A percentile compares a stretch with the other conserved stretches of the same genome.
Evolutionary conservation across 1,140 invertebrate genomes (phyloP).

Genomic region (Eriocheir sinensis): DNA sequence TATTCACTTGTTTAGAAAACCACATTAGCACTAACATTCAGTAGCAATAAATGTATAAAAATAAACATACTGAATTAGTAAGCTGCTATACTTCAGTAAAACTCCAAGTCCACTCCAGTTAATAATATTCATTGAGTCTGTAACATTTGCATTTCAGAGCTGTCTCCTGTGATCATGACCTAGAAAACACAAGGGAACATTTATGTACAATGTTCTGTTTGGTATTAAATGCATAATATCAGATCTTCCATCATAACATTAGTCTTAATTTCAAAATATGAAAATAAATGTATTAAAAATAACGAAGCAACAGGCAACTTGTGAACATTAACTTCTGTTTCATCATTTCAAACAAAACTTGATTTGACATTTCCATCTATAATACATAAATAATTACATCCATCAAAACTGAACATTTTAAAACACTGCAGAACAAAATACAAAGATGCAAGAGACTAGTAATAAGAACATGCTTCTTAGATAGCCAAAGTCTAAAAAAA

Average conservation of each 20-base stretch:
- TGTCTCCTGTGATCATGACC: constrained; percentile 72
- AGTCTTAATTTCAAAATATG: constrained; percentile 76
- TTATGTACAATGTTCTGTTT: constrained; percentile 77
- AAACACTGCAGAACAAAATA: constrained; percentile 75
- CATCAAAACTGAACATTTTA: constrained; percentile 69
- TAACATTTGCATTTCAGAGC: constrained; percentile 35
- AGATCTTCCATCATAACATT: constrained; percentile 76
- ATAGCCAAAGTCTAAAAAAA: constrained; percentile 65
- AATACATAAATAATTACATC: constrained; percentile 71
- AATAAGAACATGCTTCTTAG: constrained; percentile 74
- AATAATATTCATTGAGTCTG: background rate
- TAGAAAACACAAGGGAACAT: constrained; percentile 76
- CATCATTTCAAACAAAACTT: constrained; percentile 61
- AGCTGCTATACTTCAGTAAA: background rate
- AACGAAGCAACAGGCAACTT: constrained; percentile 77
- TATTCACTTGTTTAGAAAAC: background rate
- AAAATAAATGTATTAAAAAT: constrained; percentile 78
- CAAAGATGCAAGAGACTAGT: constrained; percentile 74
- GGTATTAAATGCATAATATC: constrained; percentile 77
- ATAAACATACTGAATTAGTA: constrained; percentile 27
- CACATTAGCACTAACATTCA: background rate
- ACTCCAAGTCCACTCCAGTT: constrained; percentile 41
- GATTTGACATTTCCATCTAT: constrained; percentile 66
- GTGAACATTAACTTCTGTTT: constrained; percentile 74
- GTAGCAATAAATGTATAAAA: background rate